phyloP scores from a whole-genome alignment of 1,140 invertebrate species.

The Ips typographus region DNA sequence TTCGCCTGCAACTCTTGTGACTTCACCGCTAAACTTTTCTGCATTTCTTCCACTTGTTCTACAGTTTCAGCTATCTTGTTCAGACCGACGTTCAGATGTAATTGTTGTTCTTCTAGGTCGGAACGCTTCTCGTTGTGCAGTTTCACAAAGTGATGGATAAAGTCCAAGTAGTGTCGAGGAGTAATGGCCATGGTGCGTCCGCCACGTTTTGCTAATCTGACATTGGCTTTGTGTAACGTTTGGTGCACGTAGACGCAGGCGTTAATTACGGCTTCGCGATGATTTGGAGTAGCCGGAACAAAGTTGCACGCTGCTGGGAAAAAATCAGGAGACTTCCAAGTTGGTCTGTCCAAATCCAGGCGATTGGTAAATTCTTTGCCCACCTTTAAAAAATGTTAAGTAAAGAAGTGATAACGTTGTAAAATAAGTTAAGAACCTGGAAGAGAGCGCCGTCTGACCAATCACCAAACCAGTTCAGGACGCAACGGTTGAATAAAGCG shows the following conservation, averaged over 20 bases:
- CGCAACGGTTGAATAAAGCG: conserved; percentile 98
- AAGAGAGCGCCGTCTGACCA: conserved; percentile 98
- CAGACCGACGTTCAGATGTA: conserved; percentile 98
- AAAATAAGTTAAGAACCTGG: conserved; percentile 64
- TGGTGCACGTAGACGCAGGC: conserved; percentile 98
- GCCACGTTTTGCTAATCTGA: conserved; percentile 80
- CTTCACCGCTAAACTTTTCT: conserved; percentile 97
- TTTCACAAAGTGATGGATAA: conserved; percentile 99
- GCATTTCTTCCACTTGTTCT: conserved; percentile 96
- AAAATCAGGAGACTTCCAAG: conserved; percentile 83
- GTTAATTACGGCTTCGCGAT: conserved; percentile 95
- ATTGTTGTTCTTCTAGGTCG: conserved; percentile 97
- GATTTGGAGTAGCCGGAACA: conserved; percentile 73
- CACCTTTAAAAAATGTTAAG: conserved; percentile 57
- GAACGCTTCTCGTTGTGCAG: conserved; percentile 97
- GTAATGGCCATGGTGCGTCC: conserved; percentile 96
- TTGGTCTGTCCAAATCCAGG: conserved; percentile 78
- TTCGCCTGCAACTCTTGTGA: conserved; percentile 94
- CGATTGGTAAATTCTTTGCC: conserved; percentile 85
- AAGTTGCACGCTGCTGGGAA: conserved; percentile 84
- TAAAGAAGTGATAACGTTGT: conserved; percentile 13
- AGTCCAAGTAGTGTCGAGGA: conserved; percentile 98
- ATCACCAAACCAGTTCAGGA: conserved; percentile 99
- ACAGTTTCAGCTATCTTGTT: conserved; percentile 99
- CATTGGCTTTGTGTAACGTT: conserved; percentile 92